Evolutionary conservation across 2,797 vertebrate species (phyloP).

Genomic region (Diplodus puntazzo): DNA sequence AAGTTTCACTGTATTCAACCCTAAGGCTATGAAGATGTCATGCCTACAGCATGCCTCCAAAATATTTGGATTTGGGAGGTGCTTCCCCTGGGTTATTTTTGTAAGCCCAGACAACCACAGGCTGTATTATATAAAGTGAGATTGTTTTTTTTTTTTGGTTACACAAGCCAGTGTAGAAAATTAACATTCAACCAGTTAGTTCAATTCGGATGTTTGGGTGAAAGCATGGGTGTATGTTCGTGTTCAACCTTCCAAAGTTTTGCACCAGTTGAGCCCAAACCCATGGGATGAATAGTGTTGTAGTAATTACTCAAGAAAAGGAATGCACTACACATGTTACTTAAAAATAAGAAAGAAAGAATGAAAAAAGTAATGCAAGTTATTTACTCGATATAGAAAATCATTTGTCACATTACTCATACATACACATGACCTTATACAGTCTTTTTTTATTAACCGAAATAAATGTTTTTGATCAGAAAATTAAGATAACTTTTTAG

Average conservation of each 20-base stretch:
- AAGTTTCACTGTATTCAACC: conserved; percentile 20
- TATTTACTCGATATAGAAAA: too few relatives aligned
- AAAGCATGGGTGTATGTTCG: not conserved
- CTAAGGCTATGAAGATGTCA: conserved; percentile 21
- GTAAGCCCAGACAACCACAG: conserved; percentile 13
- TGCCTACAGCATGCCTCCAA: conserved; percentile 25
- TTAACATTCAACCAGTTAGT: not conserved
- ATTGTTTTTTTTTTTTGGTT: not conserved
- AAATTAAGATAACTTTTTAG: too few relatives aligned
- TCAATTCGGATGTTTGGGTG: not conserved
- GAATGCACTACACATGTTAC: too few relatives aligned
- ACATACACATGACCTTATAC: too few relatives aligned
- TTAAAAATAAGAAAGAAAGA: too few relatives aligned
- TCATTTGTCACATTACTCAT: too few relatives aligned
- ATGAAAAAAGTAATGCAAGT: too few relatives aligned
- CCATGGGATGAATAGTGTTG: too few relatives aligned
- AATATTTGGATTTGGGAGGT: conserved; percentile 9
- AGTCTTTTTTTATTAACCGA: too few relatives aligned
- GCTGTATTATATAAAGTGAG: not conserved
- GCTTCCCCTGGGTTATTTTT: conserved; percentile 31
- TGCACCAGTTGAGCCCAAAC: not conserved
- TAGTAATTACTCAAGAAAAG: too few relatives aligned
- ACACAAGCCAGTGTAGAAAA: not conserved
- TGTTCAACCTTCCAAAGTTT: not conserved
- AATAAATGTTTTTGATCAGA: too few relatives aligned